Conservation (phyloP, 2,888 invertebrate genomes). For the Oeneis ivallda region DNA sequence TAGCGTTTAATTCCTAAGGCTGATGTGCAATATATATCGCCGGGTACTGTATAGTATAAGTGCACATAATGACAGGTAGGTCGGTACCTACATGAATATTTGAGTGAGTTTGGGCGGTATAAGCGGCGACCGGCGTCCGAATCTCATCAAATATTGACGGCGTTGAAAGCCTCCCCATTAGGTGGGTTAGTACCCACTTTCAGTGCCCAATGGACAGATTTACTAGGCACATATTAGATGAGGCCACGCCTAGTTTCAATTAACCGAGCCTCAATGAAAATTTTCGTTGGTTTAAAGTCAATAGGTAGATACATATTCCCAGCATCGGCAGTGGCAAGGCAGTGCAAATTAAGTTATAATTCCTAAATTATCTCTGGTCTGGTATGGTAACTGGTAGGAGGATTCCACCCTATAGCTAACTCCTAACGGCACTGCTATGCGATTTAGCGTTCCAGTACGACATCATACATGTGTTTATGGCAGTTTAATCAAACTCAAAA, state of each 20-base stretch:
- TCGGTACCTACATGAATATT: constrained; percentile 33
- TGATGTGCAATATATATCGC: no score
- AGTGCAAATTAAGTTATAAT: no score
- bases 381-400: no score
- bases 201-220: constrained; percentile 48
- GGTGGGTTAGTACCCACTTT: constrained; percentile 29
- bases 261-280: constrained; percentile 23
- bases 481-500: no score
- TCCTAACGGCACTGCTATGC: no score
- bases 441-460: no score
- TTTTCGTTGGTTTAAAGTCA: not conserved
- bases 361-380: no score
- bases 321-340: no score
- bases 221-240: constrained; percentile 61
- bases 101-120: constrained; percentile 14
- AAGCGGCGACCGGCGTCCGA: constrained; percentile 54
- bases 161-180: constrained; percentile 60
- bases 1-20: no score
- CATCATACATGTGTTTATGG: no score
- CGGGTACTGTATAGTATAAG: not conserved
- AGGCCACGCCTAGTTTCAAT: constrained; percentile 48
- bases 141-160: constrained; percentile 76
- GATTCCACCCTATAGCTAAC: no score
- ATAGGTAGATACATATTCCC: no score
- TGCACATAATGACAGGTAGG: not conserved